Evolutionary conservation across 1,140 invertebrate genomes (phyloP).

Genomic region (Eulimnadia texana): DNA sequence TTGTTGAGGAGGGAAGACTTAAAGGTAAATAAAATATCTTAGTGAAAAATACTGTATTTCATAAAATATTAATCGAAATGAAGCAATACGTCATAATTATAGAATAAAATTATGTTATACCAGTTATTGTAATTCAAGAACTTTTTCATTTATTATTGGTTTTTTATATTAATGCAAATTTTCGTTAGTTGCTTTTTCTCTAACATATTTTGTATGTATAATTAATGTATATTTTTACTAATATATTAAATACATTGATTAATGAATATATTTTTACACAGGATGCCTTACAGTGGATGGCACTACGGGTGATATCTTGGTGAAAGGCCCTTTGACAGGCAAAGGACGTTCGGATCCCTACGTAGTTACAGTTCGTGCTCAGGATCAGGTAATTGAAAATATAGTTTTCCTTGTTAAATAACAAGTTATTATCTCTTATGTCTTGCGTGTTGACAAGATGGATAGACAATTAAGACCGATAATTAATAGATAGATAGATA

Average conservation of each 20-base stretch:
- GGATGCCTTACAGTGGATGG: conserved; percentile 50
- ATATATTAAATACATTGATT: background rate
- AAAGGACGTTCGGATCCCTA: conserved; percentile 62
- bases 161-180: too few relatives aligned
- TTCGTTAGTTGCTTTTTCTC: too few relatives aligned
- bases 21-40: conserved; percentile 35
- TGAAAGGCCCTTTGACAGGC: conserved; percentile 47
- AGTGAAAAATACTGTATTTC: conserved; percentile 20
- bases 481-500: too few relatives aligned
- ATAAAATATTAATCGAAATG: too few relatives aligned
- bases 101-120: too few relatives aligned
- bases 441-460: too few relatives aligned
- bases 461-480: too few relatives aligned
- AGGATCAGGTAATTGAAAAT: conserved; percentile 38
- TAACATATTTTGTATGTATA: too few relatives aligned
- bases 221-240: background rate
- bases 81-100: too few relatives aligned
- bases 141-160: too few relatives aligned
- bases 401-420: background rate
- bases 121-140: too few relatives aligned
- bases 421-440: too few relatives aligned
- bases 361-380: conserved; percentile 45
- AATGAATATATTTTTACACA: conserved; percentile 19
- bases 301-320: conserved; percentile 49
- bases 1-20: conserved; percentile 53